Evolutionary conservation across 1,140 invertebrate genomes (phyloP).

Genomic region (Tetramorium alpestre): DNA sequence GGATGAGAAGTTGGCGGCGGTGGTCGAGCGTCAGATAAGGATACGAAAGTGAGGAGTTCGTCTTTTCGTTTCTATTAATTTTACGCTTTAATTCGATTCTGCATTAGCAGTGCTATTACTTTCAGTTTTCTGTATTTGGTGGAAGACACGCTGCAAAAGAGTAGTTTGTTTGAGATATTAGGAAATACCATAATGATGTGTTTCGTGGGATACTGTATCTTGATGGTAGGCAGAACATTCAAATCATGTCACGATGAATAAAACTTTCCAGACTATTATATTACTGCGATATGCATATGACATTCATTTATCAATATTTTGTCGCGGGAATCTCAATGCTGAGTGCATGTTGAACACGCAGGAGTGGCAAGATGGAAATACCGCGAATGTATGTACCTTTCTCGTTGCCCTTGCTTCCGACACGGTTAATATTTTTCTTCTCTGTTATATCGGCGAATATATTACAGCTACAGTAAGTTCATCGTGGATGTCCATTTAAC

Average conservation of each 20-base stretch:
- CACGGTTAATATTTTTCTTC: slow-evolving; percentile 32
- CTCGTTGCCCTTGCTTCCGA: slow-evolving; percentile 59
- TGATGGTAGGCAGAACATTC: slow-evolving; percentile 67
- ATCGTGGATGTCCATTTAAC: neutral
- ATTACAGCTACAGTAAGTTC: neutral
- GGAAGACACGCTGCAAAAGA: slow-evolving; percentile 72
- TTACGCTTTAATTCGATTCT: neutral
- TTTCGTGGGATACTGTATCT: slow-evolving; percentile 76
- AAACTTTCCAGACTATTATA: neutral
- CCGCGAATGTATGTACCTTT: slow-evolving; percentile 61
- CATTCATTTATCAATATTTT: neutral
- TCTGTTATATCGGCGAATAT: neutral
- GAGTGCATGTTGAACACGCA: slow-evolving; percentile 34
- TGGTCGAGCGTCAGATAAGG: slow-evolving; percentile 44
- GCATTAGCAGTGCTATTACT: slow-evolving; percentile 9
- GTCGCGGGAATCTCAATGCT: neutral
- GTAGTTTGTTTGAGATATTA: slow-evolving; percentile 75
- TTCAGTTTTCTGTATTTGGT: slow-evolving; percentile 70
- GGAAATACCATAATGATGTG: slow-evolving; percentile 78
- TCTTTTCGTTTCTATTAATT: neutral
- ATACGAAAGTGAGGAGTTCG: slow-evolving; percentile 24
- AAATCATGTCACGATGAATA: neutral
- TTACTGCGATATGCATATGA: neutral
- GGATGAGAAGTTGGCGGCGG: neutral
- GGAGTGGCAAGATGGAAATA: slow-evolving; percentile 67